These are phyloP conservation scores for Lycocorax pyrrhopterus DNA, from an alignment of 2,113 vertebrate genomes.

Conservation along the genomic window DNA sequence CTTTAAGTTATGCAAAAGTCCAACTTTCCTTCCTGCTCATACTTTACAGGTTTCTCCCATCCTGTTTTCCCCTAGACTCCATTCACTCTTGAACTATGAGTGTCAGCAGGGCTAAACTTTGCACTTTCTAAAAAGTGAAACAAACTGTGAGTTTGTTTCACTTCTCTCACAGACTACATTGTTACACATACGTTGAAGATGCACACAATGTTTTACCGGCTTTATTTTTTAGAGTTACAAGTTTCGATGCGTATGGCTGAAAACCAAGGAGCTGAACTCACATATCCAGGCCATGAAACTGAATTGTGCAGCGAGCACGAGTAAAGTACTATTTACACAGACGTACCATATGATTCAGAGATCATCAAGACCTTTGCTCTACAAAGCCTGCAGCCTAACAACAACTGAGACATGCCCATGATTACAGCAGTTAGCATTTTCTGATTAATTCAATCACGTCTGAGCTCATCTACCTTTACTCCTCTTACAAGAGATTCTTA, in stretches of 20 bases:
- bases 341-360: neutral
- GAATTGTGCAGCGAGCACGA: neutral
- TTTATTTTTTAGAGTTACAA: neutral
- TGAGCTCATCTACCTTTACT: neutral
- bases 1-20: neutral
- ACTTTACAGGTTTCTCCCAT: neutral
- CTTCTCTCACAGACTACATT: neutral
- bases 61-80: neutral
- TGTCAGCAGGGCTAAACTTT: fast-evolving
- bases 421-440: neutral
- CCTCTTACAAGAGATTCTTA: neutral
- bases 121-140: neutral
- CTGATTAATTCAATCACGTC: neutral
- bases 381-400: neutral
- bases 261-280: neutral
- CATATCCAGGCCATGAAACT: neutral
- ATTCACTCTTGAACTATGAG: neutral
- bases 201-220: neutral
- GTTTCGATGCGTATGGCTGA: neutral
- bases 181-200: neutral
- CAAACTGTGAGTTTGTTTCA: neutral
- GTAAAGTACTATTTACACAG: neutral
- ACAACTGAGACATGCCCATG: neutral
- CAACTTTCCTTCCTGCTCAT: neutral
- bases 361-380: neutral